Evolutionary conservation across 2,113 vertebrate species (phyloP), one percentile per base, ranked within the genome.

Genomic region (Pomatostomus ruficeps): DNA sequence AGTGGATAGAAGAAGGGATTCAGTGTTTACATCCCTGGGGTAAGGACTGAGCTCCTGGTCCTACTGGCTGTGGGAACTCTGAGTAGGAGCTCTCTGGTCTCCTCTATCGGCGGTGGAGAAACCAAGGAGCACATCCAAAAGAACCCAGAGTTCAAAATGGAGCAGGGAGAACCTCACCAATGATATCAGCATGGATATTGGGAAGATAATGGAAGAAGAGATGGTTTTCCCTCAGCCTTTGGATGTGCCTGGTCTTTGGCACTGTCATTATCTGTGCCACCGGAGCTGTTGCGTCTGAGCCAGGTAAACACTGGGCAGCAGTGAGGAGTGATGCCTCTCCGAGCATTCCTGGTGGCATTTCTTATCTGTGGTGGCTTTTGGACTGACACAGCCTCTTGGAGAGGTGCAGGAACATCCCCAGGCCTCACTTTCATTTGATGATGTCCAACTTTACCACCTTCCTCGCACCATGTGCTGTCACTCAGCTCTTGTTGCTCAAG

Each of bases 151-250:
- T 52, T 33, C 57, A 24, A 79, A 85, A 66, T 46, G 58, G 78
- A 78, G 45, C 2, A 1, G 7, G 12, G 20, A 18, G 49, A 82
- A 24, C 46, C 17, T 63, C 0, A 0, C 43, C 81, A 59, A 14
- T 54, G 40, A 12, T 2, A 8, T 23, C 52, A 92, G 59, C 68
- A 11, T 11, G 45, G 43, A 9, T 68, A 21, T 0, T 42, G 46
- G 46, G 59, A 80, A 83, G 12, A 16, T 49, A 43, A 79, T 23
- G 46, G 66, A 70, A 82, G 57, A 59, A 51, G 40, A 83, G 33
- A 11, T 17, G 7, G 20, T 42, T 49, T 85, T 79, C 11, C 49
- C 13, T 22, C 42, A 62, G 7, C 28, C 38, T 82, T 76, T 49
- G 54, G 62, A 35, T n/a, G 25, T n/a, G n/a, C 19, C 35, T 36